Evolutionary conservation across 2,113 vertebrate species (phyloP), one percentile per base, ranked within the genome.

Genomic region (Galemys pyrenaicus): DNA sequence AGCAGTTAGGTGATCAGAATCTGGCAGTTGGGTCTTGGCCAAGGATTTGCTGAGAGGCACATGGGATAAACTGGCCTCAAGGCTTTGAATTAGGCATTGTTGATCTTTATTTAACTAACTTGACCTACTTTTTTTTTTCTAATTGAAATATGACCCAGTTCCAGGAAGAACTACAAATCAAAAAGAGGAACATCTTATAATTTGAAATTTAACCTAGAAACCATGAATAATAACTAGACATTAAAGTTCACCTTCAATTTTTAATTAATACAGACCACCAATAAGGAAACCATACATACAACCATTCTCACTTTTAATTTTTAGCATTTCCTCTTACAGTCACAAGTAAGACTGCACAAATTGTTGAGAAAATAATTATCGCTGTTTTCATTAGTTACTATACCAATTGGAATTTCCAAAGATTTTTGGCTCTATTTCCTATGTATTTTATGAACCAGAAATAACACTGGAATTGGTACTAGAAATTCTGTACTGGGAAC

Each of bases 151-250:
- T 7, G 2, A 75, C 67, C 30, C 35, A 65, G 37, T 94, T 91
- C 75, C 70, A 91, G 39, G 88, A 91, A 89, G 89, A 87, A n/a
- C 30, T 68, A 78, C 28, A 73, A 92, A 89, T 81, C 75, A 91
- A 92, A 93, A 75, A 17, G 68, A 95, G 60, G 44, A 91, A 92
- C 24, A 84, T 81, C 67, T 91, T 81, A 0, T 81, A 54, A 56
- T 60, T 92, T 91, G 35, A 94, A 94, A 93, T 54, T 41, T 70
- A 92, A 86, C 79, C 41, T 75, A 81, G 71, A 92, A 95, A 64
- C 85, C 17, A 78, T 77, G 58, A 96, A 82, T 77, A 87, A 62
- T 64, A 81, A 64, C 54, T 84, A 77, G 95, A 80, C 86, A 44
- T n/a, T 46, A 64, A 93, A 91, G 30, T 17, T 60, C 41, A 51